phyloP scores from a whole-genome alignment of 2,797 vertebrate species.

The Tragopan temminckii region DNA sequence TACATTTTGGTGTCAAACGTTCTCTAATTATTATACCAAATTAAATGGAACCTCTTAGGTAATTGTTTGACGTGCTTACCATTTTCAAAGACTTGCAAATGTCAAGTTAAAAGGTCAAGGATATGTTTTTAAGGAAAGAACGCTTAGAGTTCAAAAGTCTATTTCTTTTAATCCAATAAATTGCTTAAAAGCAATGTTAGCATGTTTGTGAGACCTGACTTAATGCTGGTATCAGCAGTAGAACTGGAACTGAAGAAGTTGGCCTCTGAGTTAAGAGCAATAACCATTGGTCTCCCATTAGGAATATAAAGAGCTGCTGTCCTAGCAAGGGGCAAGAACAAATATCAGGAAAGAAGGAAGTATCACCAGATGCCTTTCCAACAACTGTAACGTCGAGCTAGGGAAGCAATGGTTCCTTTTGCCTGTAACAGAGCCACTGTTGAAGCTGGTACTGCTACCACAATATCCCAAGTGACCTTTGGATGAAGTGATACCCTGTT shows the following conservation, averaged over 20 bases:
- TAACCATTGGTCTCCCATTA: background rate
- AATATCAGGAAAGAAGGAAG: background rate
- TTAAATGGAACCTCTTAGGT: background rate
- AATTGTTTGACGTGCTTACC: background rate
- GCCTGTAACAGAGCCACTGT: too few relatives aligned
- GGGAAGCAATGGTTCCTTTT: background rate
- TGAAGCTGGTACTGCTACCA: background rate
- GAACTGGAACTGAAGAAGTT: background rate
- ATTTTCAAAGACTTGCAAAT: background rate
- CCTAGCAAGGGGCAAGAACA: background rate
- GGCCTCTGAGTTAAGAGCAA: background rate
- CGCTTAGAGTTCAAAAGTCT: background rate
- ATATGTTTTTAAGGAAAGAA: conserved; percentile 9
- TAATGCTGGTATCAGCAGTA: background rate
- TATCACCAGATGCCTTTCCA: too few relatives aligned
- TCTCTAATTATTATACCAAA: background rate
- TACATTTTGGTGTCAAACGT: background rate
- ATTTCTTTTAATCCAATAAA: background rate
- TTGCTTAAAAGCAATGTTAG: background rate
- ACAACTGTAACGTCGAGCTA: background rate
- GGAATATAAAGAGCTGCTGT: background rate
- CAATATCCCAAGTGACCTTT: background rate
- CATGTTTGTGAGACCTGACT: background rate
- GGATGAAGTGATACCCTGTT: background rate
- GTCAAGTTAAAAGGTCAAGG: background rate